These are phyloP conservation scores for Cotesia chilonis DNA, from an alignment of 1,140 invertebrate species.

Conservation along the genomic window DNA sequence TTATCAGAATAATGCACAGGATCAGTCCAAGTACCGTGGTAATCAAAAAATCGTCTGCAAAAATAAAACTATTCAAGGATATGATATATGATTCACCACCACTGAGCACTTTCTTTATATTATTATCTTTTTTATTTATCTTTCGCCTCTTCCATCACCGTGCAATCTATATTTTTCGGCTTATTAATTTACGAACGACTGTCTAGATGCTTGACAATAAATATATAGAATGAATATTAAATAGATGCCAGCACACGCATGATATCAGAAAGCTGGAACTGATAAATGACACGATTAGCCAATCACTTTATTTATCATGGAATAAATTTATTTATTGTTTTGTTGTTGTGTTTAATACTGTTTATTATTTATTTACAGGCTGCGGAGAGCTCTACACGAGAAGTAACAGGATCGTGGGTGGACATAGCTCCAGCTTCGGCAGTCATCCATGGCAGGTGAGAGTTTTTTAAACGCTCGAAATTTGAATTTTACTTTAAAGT, in stretches of 20 bases:
- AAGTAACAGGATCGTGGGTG: slow-evolving; percentile 91
- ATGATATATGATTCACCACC: slow-evolving; percentile 16
- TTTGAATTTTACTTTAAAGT: slow-evolving; percentile 21
- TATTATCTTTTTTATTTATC: slow-evolving; percentile 10
- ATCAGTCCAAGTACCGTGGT: slow-evolving; percentile 61
- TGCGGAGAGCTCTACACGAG: slow-evolving; percentile 87
- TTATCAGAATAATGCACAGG: slow-evolving; percentile 50
- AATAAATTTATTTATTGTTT: too few relatives aligned
- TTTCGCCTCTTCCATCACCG: neutral
- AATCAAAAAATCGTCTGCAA: slow-evolving; percentile 46
- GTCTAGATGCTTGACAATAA: too few relatives aligned
- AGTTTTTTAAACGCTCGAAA: slow-evolving; percentile 35
- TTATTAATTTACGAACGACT: neutral
- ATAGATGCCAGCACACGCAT: too few relatives aligned
- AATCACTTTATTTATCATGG: too few relatives aligned
- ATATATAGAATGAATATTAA: too few relatives aligned
- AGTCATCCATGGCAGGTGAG: slow-evolving; percentile 91
- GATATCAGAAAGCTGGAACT: too few relatives aligned
- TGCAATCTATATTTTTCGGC: slow-evolving; percentile 5
- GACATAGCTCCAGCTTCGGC: slow-evolving; percentile 86
- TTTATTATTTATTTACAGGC: slow-evolving; percentile 68
- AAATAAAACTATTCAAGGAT: slow-evolving; percentile 19
- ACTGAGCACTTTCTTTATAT: slow-evolving; percentile 22
- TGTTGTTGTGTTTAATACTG: too few relatives aligned
- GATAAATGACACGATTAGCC: too few relatives aligned